Conservation (phyloP, 2,113 vertebrate species). For the Tragelaphus buxtoni region DNA sequence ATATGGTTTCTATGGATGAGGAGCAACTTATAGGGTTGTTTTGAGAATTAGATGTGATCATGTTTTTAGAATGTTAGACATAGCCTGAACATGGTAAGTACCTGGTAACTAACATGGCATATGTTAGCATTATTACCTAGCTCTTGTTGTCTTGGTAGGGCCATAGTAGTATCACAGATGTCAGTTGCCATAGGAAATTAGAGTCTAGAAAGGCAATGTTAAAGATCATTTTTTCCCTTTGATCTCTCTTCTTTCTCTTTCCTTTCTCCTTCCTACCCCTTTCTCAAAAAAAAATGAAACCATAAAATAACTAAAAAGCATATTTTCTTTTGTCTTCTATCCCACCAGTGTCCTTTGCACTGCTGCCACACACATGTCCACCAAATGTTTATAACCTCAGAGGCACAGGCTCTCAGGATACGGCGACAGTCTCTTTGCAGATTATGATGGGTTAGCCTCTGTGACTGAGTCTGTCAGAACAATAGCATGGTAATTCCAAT, state of each 20-base stretch:
- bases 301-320: background rate
- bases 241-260: background rate
- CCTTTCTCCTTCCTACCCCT: background rate
- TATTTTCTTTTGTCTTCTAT: background rate
- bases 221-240: background rate
- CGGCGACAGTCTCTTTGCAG: background rate
- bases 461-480: background rate
- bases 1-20: background rate
- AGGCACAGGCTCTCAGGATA: background rate
- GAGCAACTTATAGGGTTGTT: background rate
- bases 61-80: background rate
- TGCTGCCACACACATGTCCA: background rate
- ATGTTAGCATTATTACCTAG: background rate
- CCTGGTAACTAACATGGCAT: too few relatives aligned
- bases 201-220: background rate
- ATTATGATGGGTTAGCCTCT: background rate
- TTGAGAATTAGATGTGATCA: background rate
- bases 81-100: background rate
- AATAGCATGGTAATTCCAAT: background rate
- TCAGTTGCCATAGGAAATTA: background rate
- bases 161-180: background rate
- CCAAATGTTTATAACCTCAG: background rate
- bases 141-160: background rate
- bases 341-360: background rate
- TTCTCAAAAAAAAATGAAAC: background rate